phyloP scores from a whole-genome alignment of 2,888 invertebrate species.

The Zhengitettix transpicula region DNA sequence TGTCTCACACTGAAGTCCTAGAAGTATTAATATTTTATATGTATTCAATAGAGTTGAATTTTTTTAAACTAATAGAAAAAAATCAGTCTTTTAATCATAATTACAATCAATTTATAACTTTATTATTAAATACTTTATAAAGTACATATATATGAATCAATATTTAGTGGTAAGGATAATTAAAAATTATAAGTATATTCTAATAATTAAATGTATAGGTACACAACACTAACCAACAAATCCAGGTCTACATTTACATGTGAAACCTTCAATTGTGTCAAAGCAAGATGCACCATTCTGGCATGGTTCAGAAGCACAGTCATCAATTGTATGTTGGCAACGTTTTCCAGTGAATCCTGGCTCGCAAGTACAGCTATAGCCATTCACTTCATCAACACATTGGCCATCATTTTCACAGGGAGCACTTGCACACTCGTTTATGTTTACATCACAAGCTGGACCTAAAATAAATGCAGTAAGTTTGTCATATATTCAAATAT shows the following conservation, averaged over 20 bases:
- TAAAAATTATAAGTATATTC: not conserved
- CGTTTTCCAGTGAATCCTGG: constrained; percentile 86
- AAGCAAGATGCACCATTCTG: constrained; percentile 80
- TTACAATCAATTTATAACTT: not conserved
- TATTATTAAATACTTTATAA: not conserved
- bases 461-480: constrained; percentile 20
- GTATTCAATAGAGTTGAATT: not conserved
- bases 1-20: constrained; percentile 76
- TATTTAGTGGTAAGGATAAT: too few species aligned
- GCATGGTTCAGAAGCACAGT: constrained; percentile 78
- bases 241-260: constrained; percentile 85
- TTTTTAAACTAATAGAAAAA: not conserved
- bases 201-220: not conserved
- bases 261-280: constrained; percentile 77
- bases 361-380: constrained; percentile 76
- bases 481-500: too few species aligned
- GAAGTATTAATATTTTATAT: constrained; percentile 1
- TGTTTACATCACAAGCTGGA: constrained; percentile 70
- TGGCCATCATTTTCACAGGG: constrained; percentile 88
- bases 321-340: constrained; percentile 86
- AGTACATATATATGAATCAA: too few species aligned
- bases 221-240: constrained; percentile 41
- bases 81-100: not conserved
- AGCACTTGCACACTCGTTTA: constrained; percentile 74
- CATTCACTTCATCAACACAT: constrained; percentile 75